Evolutionary conservation across 2,888 invertebrate genomes (phyloP).

Genomic region (Gymnocheta viridis): DNA sequence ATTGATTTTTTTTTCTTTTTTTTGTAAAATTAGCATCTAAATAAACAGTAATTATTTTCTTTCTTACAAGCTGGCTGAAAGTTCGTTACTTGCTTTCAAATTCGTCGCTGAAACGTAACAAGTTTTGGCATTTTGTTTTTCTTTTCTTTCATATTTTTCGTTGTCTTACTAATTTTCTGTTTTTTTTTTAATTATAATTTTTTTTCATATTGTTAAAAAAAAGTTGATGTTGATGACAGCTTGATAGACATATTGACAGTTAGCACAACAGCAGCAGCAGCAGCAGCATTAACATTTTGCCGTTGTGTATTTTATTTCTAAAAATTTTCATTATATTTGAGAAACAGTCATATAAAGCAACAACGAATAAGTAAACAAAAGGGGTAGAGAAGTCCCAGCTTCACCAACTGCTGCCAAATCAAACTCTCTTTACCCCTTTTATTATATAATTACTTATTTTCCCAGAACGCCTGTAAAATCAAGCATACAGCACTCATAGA

Average conservation of each 20-base stretch:
- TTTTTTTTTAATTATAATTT: slow-evolving; percentile 16
- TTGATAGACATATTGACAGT: slow-evolving; percentile 75
- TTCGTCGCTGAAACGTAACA: neutral
- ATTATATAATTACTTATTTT: slow-evolving; percentile 10
- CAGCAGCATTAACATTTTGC: slow-evolving; percentile 2
- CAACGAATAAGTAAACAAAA: neutral
- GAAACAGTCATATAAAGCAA: neutral
- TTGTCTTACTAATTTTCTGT: neutral
- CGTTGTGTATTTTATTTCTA: neutral
- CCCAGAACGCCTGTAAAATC: slow-evolving; percentile 7
- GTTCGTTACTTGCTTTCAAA: slow-evolving; percentile 3
- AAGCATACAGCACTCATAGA: neutral
- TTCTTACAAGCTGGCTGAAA: neutral
- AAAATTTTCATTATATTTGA: slow-evolving; percentile 35
- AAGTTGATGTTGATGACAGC: slow-evolving; percentile 72
- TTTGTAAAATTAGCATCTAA: slow-evolving; percentile 62
- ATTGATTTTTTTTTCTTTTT: slow-evolving; percentile 40
- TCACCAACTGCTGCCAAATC: slow-evolving; percentile 23
- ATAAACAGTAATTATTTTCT: slow-evolving; percentile 55
- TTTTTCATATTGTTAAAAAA: slow-evolving; percentile 72
- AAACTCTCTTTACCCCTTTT: slow-evolving; percentile 8
- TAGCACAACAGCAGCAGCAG: slow-evolving; percentile 62
- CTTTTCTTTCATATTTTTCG: neutral
- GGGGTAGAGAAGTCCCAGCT: neutral
- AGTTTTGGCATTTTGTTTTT: neutral